Evolutionary conservation across 2,797 vertebrate species (phyloP), one percentile per base, ranked within the genome.

Genomic region (Eulemur rubriventer): DNA sequence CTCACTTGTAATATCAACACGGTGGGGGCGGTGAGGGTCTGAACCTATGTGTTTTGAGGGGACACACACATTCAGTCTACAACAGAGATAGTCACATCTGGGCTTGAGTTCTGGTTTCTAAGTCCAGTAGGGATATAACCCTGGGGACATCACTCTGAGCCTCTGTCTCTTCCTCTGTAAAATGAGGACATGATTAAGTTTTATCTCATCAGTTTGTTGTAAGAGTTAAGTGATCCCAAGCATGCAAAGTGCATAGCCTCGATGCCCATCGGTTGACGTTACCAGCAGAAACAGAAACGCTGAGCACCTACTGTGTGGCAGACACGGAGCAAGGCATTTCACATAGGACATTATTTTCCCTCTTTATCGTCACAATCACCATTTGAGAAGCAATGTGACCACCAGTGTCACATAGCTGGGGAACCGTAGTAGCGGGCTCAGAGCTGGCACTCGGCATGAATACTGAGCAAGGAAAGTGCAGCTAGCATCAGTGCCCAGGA

Each of bases 261-360:
- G 22, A 1, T 41, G 55, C 26, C 67, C n/a, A 63, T 28, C n/a
- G n/a, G 17, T 30, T 38, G 69, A 63, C 2, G 2, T 50, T 75
- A n/a, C 3, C 28, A n/a, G 35, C 48, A 65, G n/a, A 65, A 41
- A 20, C 28, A 75, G 35, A 92, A 59, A 84, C 43, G 1, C n/a
- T n/a, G 43, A 76, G 59, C 17, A 30, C 28, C 16, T 55, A 9
- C 28, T 22, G 7, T 14, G 59, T 28, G n/a, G 50, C n/a, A 79
- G 76, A 22, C 22, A 50, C 0, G 7, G 20, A 22, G n/a, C n/a
- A 13, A 38, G 16, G 52, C 69, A 10, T 22, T 50, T 30, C 81
- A 6, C 10, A 28, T 1, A 14, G 7, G 18, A 1, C 6, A 2
- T 28, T n/a, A n/a, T 6, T 67, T 26, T 67, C 24, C 46, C 14